Evolutionary conservation across 2,888 invertebrate genomes (phyloP).

Genomic region (Stictocephala bisonia): DNA sequence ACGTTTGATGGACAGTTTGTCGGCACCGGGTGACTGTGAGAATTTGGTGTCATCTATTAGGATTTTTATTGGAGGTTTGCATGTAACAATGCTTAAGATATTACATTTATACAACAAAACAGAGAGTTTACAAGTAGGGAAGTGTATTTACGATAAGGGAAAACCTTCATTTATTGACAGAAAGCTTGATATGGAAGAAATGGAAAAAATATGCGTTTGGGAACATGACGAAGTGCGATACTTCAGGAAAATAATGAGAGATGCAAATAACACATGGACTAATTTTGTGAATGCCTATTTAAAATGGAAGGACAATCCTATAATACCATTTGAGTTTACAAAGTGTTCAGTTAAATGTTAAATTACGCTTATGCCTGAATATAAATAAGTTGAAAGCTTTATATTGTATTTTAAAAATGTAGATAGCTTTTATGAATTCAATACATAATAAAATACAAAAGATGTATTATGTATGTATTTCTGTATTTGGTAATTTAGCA

Average conservation of each 20-base stretch:
- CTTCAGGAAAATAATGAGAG: constrained; percentile 19
- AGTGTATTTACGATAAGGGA: not conserved
- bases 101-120: constrained; percentile 34
- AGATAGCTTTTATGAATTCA: too few species aligned
- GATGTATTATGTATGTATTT: too few species aligned
- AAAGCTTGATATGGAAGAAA: not conserved
- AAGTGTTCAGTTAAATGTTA: constrained; percentile 3
- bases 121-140: not conserved
- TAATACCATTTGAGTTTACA: not conserved
- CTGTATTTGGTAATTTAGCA: too few species aligned
- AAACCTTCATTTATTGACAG: constrained; percentile 12
- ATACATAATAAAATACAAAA: too few species aligned
- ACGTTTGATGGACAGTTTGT: not conserved
- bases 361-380: too few species aligned
- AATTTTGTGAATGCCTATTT: constrained; percentile 23
- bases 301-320: constrained; percentile 18
- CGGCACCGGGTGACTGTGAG: constrained; percentile 1
- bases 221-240: not conserved
- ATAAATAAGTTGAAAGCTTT: too few species aligned
- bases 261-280: constrained; percentile 17
- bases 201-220: constrained; percentile 18
- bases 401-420: too few species aligned
- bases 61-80: constrained; percentile 20
- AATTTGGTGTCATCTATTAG: not conserved
- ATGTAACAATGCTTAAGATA: constrained; percentile 11